These are phyloP conservation scores for Ceyx melanurus DNA, from an alignment of 2,113 vertebrate genomes.

Conservation along the genomic window DNA sequence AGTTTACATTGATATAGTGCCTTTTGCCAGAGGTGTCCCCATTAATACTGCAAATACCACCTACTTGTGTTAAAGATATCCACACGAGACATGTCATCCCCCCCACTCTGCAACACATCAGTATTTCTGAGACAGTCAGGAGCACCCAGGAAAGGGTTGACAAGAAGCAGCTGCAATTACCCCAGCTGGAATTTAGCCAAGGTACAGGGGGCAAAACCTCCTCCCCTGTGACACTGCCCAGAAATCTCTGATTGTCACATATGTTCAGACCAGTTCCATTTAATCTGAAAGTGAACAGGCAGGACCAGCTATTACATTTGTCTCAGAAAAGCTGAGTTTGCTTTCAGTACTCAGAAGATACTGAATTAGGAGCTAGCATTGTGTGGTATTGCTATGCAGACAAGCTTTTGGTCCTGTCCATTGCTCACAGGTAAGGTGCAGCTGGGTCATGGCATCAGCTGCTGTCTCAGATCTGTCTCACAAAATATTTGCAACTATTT, in stretches of 20 bases:
- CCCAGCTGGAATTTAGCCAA: not conserved
- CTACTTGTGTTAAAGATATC: not conserved
- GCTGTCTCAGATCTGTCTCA: not conserved
- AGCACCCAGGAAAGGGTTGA: not conserved
- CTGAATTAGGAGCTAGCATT: rapidly evolving
- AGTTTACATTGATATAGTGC: not conserved
- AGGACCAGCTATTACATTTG: not conserved
- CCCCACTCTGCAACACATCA: rapidly evolving
- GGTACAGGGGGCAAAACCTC: not conserved
- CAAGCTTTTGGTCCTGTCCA: rapidly evolving
- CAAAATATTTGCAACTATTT: not conserved
- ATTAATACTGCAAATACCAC: not conserved
- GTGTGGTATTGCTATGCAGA: rapidly evolving
- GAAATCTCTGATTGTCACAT: not conserved
- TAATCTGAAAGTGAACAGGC: not conserved
- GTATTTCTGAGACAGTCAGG: rapidly evolving
- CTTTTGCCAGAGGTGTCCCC: not conserved
- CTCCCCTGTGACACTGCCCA: not conserved
- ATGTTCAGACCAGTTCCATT: not conserved
- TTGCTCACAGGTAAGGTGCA: not conserved
- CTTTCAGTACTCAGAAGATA: not conserved
- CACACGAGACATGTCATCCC: not conserved
- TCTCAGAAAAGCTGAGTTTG: not conserved
- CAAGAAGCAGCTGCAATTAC: not conserved
- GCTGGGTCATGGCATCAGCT: not conserved